phyloP scores from a whole-genome alignment of 2,797 vertebrate genomes.

The Halcyon leucocephala region DNA sequence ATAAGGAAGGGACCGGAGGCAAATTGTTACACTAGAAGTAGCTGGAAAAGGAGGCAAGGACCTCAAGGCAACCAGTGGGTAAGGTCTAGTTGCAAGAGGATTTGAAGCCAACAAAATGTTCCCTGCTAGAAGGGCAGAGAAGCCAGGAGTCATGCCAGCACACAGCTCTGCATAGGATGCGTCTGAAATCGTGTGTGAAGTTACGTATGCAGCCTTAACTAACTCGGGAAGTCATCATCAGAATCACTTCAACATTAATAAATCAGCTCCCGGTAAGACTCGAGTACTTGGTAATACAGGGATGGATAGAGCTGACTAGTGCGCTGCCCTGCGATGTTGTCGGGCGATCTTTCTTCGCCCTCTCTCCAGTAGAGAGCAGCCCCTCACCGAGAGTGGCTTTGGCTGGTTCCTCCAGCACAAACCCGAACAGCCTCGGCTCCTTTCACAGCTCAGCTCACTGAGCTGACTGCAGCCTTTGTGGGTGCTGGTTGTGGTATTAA shows the following conservation, averaged over 20 bases:
- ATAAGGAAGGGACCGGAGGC: not conserved
- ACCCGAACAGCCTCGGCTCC: not conserved
- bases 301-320: not conserved
- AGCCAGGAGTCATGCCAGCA: not conserved
- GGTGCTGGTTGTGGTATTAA: not conserved
- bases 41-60: not conserved
- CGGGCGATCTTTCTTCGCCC: not conserved
- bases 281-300: not conserved
- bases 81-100: not conserved
- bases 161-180: not conserved
- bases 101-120: not conserved
- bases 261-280: not conserved
- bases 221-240: not conserved
- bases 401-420: not conserved
- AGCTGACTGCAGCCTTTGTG: not conserved
- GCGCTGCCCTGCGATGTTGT: not conserved
- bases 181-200: accelerated
- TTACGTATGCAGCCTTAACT: not conserved
- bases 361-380: conserved; percentile 79
- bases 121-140: not conserved
- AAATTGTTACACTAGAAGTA: not conserved
- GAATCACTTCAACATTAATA: not conserved
- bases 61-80: not conserved
- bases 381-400: conserved; percentile 39
- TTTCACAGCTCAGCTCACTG: not conserved